Conservation (phyloP, 2,888 invertebrate genomes). For the Iphiclides podalirius region DNA sequence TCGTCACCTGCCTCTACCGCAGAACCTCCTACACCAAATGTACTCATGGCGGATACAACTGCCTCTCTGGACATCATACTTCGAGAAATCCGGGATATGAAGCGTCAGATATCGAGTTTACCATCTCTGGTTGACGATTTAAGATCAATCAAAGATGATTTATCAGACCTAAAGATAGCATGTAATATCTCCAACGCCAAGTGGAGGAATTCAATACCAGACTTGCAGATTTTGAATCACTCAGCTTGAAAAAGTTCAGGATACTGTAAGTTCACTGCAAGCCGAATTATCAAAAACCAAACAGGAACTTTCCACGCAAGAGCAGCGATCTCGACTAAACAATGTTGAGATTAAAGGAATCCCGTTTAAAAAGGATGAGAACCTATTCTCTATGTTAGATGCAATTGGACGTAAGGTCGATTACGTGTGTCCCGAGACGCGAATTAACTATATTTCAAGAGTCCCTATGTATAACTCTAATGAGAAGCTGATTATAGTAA, state of each 20-base stretch:
- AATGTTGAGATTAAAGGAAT: too few relatives aligned
- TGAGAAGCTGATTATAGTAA: constrained; percentile 20
- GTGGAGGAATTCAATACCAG: background rate
- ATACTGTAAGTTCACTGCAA: too few relatives aligned
- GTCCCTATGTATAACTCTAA: constrained; percentile 16
- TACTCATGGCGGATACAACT: background rate
- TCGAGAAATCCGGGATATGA: constrained; percentile 3
- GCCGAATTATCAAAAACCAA: too few relatives aligned
- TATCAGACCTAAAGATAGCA: background rate
- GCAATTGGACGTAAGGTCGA: constrained; percentile 31
- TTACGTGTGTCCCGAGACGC: background rate
- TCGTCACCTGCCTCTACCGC: background rate
- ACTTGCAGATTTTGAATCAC: background rate
- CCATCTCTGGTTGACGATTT: constrained; percentile 1
- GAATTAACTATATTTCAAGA: constrained; percentile 23
- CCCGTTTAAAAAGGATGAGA: too few relatives aligned
- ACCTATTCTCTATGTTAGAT: too few relatives aligned
- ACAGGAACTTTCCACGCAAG: too few relatives aligned
- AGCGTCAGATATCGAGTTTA: background rate
- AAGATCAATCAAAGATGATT: background rate
- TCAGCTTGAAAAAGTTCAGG: too few relatives aligned
- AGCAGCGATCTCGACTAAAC: too few relatives aligned
- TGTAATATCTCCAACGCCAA: background rate
- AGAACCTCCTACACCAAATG: too few relatives aligned
- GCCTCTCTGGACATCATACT: constrained; percentile 7